Evolutionary conservation across 2,888 invertebrate species (phyloP), one percentile per base, ranked within the genome.

Genomic region (Strigamia transsilvanica): DNA sequence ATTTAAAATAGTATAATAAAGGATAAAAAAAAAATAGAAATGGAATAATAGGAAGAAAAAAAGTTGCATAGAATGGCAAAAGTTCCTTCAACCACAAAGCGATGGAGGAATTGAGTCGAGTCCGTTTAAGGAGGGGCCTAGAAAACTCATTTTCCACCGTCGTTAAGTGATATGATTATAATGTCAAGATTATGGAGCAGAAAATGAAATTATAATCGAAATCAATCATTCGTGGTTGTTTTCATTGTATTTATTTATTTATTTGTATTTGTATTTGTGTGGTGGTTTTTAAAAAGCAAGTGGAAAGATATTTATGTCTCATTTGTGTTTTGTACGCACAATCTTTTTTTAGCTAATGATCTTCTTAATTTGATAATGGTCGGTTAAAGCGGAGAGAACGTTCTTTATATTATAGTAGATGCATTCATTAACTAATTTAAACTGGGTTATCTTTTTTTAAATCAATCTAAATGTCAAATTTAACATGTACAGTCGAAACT

Each of bases 11-110:
- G 23, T 73, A 32, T 27, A 73, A 73, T 73, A 73, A 73, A 73
- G 23, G 73, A 73, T 27, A 27, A 32, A 32, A 73, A 73, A 23
- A 73, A 12, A 56, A 46, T 46, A 46, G 46, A n/a, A 23, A 23
- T 61, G 61, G 32, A 13, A 51, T 51, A 51, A 51, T 18, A 51
- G 73, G n/a, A 32, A 51, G 73, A 12, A 32, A 73, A 73, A 73
- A 73, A 73, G 73, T 73, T 73, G 73, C 73, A 73, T 73, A 73
- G 2, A 73, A 73, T 73, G 73, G 73, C 73, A 73, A 32, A 46
- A 73, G 73, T 73, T 73, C 73, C 32, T 73, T 73, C 73, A 73
- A 73, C 73, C 73, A 73, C 73, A 73, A 73, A 73, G 32, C 23
- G 73, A 73, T 73, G 73, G 73, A 73, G 32, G 73, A 73, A 73